These are phyloP conservation scores for Octopus sinensis DNA, from an alignment of 1,140 invertebrate species.

Conservation along the genomic window DNA sequence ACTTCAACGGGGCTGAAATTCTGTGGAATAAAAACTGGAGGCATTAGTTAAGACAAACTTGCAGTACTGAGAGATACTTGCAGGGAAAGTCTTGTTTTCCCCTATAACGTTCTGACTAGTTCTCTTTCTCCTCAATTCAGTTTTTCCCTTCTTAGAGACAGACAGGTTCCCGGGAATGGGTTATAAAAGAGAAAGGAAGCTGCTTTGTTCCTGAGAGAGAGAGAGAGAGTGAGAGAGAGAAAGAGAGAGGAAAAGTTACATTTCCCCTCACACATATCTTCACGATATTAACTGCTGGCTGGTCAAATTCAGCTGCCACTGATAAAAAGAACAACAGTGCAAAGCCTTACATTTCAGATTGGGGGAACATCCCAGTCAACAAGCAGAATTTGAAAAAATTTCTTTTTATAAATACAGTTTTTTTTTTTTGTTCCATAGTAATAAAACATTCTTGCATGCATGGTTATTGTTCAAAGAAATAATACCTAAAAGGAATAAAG, in stretches of 20 bases:
- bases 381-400: slow-evolving; percentile 7
- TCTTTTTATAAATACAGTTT: neutral
- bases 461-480: slow-evolving; percentile 3
- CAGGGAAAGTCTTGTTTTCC: neutral
- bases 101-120: neutral
- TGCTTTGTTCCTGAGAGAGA: neutral
- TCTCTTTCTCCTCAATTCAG: neutral
- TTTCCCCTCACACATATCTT: neutral
- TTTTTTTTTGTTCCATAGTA: slow-evolving; percentile 1
- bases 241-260: neutral
- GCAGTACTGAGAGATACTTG: neutral
- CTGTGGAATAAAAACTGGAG: slow-evolving; percentile 16
- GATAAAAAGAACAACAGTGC: neutral
- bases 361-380: neutral
- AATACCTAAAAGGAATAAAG: neutral
- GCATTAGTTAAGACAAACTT: slow-evolving; percentile 14
- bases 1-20: slow-evolving; percentile 12
- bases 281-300: neutral
- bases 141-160: neutral
- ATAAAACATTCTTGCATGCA: slow-evolving; percentile 1
- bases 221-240: neutral
- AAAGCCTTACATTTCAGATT: slow-evolving; percentile 5
- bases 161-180: slow-evolving; percentile 3
- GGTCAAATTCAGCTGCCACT: neutral
- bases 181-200: neutral